A percentile compares a stretch with the other conserved stretches of the same genome.
Evolutionary conservation across 2,888 invertebrate genomes (phyloP).

Genomic region (Polylopha cassiicola): DNA sequence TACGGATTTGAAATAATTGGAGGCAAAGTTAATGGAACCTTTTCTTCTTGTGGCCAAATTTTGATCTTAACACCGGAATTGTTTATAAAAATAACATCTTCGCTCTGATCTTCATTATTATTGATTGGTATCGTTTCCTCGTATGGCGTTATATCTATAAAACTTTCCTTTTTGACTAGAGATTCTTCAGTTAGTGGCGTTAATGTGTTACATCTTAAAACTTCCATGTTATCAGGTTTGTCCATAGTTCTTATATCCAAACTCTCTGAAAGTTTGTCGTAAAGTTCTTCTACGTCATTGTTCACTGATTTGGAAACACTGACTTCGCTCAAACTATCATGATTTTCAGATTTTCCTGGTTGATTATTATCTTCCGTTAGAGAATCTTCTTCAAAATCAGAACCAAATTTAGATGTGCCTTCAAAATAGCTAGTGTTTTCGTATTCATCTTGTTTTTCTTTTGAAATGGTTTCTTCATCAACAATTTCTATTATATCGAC

Average conservation of each 20-base stretch:
- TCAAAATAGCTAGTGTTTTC: slow-evolving; percentile 9
- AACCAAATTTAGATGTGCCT: slow-evolving; percentile 29
- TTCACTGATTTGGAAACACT: slow-evolving; percentile 49
- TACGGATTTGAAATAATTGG: too few relatives aligned
- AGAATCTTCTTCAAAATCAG: slow-evolving; percentile 61
- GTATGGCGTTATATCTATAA: slow-evolving; percentile 40
- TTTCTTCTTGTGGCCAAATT: slow-evolving; percentile 33
- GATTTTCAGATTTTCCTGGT: slow-evolving; percentile 22
- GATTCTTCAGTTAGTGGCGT: slow-evolving; percentile 66
- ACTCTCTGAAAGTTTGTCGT: slow-evolving; percentile 45
- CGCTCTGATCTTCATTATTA: slow-evolving; percentile 25
- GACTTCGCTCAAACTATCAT: slow-evolving; percentile 34
- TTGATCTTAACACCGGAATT: slow-evolving; percentile 45
- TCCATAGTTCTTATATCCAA: slow-evolving; percentile 34
- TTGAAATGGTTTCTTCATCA: slow-evolving; percentile 9
- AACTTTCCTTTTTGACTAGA: slow-evolving; percentile 41
- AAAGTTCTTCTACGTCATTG: slow-evolving; percentile 54
- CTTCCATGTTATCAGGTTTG: slow-evolving; percentile 31
- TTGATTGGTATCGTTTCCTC: slow-evolving; percentile 24
- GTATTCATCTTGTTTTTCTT: neutral
- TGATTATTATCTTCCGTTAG: slow-evolving; percentile 38
- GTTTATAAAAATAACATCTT: slow-evolving; percentile 41
- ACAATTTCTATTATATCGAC: slow-evolving; percentile 31
- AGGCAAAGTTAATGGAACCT: slow-evolving; percentile 49
- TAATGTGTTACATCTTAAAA: slow-evolving; percentile 38